Conservation (phyloP, 2,888 invertebrate genomes). For the Dolomedes plantarius region DNA sequence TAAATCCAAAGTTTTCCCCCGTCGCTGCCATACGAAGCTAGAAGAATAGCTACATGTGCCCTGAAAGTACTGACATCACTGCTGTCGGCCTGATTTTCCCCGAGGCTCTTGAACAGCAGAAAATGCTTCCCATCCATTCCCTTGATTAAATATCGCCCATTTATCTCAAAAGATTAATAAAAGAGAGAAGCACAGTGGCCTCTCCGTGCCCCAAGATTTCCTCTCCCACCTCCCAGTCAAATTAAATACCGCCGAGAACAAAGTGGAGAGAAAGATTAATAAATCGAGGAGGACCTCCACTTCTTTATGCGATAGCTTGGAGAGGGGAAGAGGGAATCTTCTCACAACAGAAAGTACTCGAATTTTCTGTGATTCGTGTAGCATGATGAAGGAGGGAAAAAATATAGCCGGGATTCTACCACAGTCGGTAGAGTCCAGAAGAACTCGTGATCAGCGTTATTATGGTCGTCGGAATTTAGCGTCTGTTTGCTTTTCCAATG, state of each 20-base stretch:
- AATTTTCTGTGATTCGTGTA: not conserved
- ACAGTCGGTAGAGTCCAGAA: too few relatives aligned
- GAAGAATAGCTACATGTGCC: too few relatives aligned
- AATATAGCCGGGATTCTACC: too few relatives aligned
- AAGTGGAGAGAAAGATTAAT: constrained; percentile 1
- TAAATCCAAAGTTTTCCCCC: too few relatives aligned
- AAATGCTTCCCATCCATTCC: not conserved
- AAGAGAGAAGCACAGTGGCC: not conserved
- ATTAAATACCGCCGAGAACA: constrained; percentile 1
- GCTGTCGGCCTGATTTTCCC: too few relatives aligned
- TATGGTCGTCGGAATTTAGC: too few relatives aligned
- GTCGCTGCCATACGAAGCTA: too few relatives aligned
- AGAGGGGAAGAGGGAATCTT: not conserved
- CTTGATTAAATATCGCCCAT: not conserved
- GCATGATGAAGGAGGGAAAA: too few relatives aligned
- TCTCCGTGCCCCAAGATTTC: not conserved
- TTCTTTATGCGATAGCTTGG: not conserved
- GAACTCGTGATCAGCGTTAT: too few relatives aligned
- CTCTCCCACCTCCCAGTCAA: not conserved
- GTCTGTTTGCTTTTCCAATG: too few relatives aligned
- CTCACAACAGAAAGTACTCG: not conserved
- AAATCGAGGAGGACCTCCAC: not conserved
- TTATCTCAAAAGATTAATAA: not conserved
- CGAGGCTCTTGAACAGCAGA: too few relatives aligned
- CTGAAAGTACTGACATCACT: not conserved